phyloP scores from a whole-genome alignment of 2,888 invertebrate species.

The Drosophila falleni region DNA sequence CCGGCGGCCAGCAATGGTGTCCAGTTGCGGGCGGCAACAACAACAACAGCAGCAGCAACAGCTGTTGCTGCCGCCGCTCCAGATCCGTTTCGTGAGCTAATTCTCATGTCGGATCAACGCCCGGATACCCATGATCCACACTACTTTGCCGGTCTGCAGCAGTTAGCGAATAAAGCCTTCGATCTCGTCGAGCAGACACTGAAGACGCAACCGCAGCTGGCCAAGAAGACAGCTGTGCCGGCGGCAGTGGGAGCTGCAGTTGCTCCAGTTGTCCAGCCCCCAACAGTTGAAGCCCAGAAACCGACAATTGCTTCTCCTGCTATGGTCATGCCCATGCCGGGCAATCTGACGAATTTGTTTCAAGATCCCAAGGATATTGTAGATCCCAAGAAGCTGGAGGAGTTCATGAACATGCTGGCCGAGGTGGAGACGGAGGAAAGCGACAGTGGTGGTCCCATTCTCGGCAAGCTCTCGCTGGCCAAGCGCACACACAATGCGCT shows the following conservation, averaged over 20 bases:
- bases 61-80: conserved; percentile 48
- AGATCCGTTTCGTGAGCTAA: conserved; percentile 89
- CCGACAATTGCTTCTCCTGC: conserved; percentile 9
- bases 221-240: conserved; percentile 19
- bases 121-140: conserved; percentile 80
- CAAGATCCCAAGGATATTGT: conserved; percentile 85
- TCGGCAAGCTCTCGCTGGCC: conserved; percentile 89
- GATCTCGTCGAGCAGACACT: conserved; percentile 86
- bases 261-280: conserved; percentile 1
- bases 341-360: conserved; percentile 79
- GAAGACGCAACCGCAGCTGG: conserved; percentile 63
- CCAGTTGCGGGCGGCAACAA: conserved; percentile 35
- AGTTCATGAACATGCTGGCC: conserved; percentile 84
- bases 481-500: conserved; percentile 89
- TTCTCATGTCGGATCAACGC: conserved; percentile 87
- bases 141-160: conserved; percentile 86
- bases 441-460: conserved; percentile 87
- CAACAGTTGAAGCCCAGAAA: neutral
- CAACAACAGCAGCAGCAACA: conserved; percentile 13
- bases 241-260: conserved; percentile 6
- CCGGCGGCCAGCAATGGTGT: conserved; percentile 68
- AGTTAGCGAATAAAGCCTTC: conserved; percentile 88
- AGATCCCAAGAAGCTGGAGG: conserved; percentile 84
- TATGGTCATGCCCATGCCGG: conserved; percentile 56
- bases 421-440: conserved; percentile 85